These are phyloP conservation scores for Microtus oregoni DNA, from an alignment of 2,113 vertebrate genomes.

Conservation along the genomic window DNA sequence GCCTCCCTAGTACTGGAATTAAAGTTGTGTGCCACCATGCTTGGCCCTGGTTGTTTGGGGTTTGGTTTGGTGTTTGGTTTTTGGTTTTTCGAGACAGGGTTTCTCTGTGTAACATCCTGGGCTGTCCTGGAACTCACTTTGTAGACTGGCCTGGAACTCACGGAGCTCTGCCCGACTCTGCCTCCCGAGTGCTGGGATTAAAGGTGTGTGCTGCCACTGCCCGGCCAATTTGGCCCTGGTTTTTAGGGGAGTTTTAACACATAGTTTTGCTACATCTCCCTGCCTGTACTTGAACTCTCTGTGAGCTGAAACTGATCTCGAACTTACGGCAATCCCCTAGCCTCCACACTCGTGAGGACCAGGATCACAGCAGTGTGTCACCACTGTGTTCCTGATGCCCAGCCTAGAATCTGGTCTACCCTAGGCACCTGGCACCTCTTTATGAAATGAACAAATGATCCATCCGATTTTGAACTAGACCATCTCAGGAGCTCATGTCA, in stretches of 20 bases:
- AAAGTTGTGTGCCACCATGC: background rate
- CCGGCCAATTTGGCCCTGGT: background rate
- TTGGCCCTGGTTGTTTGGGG: background rate
- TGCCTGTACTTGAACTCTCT: background rate
- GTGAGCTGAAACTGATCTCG: background rate
- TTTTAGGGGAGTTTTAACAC: background rate
- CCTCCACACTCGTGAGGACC: background rate
- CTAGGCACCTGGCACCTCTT: background rate
- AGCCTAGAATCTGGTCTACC: background rate
- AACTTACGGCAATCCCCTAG: background rate
- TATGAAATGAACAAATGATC: constrained; percentile 48
- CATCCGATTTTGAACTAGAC: background rate
- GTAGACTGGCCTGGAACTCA: background rate
- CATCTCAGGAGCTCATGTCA: background rate
- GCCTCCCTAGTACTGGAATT: background rate
- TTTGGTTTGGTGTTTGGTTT: background rate
- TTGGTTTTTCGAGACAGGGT: background rate
- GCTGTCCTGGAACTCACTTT: background rate
- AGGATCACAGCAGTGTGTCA: background rate
- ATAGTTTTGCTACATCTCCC: background rate
- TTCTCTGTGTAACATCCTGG: no score
- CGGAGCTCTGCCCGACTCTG: background rate
- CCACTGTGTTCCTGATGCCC: background rate
- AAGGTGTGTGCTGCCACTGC: no score
- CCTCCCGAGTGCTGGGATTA: background rate